phyloP scores from a whole-genome alignment of 2,888 invertebrate species.

The Cryptophagus acutangulus region DNA sequence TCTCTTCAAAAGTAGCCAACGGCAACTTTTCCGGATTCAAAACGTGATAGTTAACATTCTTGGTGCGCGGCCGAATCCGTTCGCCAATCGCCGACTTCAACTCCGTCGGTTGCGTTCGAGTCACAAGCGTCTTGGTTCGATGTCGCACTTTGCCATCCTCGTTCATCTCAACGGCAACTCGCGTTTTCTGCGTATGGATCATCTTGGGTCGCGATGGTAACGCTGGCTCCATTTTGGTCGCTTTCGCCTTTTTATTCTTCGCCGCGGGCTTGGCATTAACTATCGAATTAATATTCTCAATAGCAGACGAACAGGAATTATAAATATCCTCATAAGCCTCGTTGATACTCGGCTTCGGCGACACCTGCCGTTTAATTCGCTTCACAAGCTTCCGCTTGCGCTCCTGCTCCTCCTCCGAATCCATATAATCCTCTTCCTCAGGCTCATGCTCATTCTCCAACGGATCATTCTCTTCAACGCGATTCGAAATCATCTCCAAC shows the following conservation, averaged over 20 bases:
- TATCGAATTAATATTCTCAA: constrained; percentile 50
- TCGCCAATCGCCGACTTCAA: constrained; percentile 49
- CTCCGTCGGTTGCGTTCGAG: constrained; percentile 51
- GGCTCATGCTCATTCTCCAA: constrained; percentile 21
- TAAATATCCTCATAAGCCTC: constrained; percentile 49
- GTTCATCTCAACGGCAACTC: constrained; percentile 51
- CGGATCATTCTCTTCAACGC: constrained; percentile 26
- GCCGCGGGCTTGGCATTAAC: constrained; percentile 44
- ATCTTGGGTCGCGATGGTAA: constrained; percentile 61
- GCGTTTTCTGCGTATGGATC: constrained; percentile 70
- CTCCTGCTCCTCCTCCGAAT: constrained; percentile 37
- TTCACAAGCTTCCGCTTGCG: constrained; percentile 32
- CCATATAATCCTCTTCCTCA: constrained; percentile 30
- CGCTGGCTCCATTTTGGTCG: constrained; percentile 39
- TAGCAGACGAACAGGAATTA: constrained; percentile 49
- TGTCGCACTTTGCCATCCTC: constrained; percentile 53
- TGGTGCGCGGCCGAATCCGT: constrained; percentile 56
- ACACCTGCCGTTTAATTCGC: constrained; percentile 44
- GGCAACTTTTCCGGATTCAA: constrained; percentile 52
- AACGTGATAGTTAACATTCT: constrained; percentile 60
- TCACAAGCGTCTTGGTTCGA: constrained; percentile 56
- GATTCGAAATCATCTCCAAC: constrained; percentile 46
- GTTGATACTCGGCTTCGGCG: constrained; percentile 33
- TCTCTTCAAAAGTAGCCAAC: constrained; percentile 51
- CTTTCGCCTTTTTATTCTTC: constrained; percentile 32